Base-by-base conservation (phyloP, 2,888 invertebrate genomes). In the Drosophila rubida region DNA sequence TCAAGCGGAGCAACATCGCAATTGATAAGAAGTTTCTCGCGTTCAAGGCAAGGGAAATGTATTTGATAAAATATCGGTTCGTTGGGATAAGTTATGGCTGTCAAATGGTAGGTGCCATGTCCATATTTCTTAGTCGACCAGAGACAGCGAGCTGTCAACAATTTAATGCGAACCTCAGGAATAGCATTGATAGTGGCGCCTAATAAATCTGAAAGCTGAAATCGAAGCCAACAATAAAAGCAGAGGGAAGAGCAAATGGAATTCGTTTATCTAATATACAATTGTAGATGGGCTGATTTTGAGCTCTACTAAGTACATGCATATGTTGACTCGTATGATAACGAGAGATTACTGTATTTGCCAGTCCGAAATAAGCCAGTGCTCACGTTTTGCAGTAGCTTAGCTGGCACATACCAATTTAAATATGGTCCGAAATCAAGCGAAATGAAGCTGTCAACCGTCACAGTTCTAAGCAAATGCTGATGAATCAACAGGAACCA, bases 321-420 rank as follows among this genome's bases (percentile, higher is more conserved):
- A 32, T 37, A 11, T 22, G 25, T 45, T 50, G 14, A 27, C 16
- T 5, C 14, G 30, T 19, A 19, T 30, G 30, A 30, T 45, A 64
- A 22, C n/a, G 13, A 73, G 30, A 58, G 85, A 87, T 80, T 69
- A 75, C 50, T 46, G 27, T 83, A 80, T 87, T 87, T 81, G 79
- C 22, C 53, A 57, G 57, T 30, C 59, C 25, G 57, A 87, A 74
- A 66, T 48, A 61, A 37, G 57, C 46, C 60, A 58, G 44, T 50
- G 45, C 63, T 69, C 81, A 88, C 78, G 80, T 80, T 76, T 73
- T 88, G 82, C 82, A 83, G 87, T 80, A 45, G 83, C 83, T 79
- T 75, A 54, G 27, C 13, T 49, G 30, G 6, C 67, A 58, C 32
- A 73, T 45, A 68, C 71, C 16, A 55, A 60, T 58, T 57, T 54